phyloP scores from a whole-genome alignment of 2,888 invertebrate genomes.

The Druceiella hillmani region DNA sequence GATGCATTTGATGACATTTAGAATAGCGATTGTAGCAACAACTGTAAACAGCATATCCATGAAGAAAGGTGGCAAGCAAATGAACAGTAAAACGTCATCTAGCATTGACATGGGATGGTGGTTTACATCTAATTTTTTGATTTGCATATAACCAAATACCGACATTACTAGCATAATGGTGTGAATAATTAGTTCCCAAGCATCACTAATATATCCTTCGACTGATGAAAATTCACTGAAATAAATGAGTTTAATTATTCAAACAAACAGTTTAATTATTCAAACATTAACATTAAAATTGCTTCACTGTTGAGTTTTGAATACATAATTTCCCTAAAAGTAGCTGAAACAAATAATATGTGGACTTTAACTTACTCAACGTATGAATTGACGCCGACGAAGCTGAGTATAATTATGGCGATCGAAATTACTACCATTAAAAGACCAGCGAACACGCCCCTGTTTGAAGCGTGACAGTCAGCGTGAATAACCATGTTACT shows the following conservation, averaged over 20 bases:
- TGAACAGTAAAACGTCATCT: conserved; percentile 64
- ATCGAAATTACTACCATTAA: conserved; percentile 49
- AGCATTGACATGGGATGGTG: conserved; percentile 57
- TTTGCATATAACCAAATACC: conserved; percentile 57
- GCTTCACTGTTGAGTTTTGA: no score
- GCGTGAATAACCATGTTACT: conserved; percentile 59
- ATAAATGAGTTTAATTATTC: no score
- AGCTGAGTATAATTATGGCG: conserved; percentile 42
- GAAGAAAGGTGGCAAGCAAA: conserved; percentile 69
- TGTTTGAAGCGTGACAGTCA: conserved; percentile 73
- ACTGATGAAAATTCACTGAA: no score
- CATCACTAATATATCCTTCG: no score
- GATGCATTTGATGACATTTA: conserved; percentile 46
- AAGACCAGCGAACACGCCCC: conserved; percentile 67
- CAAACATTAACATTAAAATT: no score
- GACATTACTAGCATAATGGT: conserved; percentile 52
- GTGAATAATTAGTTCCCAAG: conserved; percentile 44
- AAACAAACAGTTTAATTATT: no score
- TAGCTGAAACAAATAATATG: no score
- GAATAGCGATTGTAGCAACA: conserved; percentile 55
- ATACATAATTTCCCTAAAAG: no score
- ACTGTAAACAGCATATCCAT: conserved; percentile 64
- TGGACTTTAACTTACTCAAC: no score
- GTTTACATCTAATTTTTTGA: conserved; percentile 60
- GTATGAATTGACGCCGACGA: conserved; percentile 51